Evolutionary conservation across 1,140 invertebrate genomes (phyloP), one percentile per base, ranked within the genome.

Genomic region (Lordiphosa mommai): DNA sequence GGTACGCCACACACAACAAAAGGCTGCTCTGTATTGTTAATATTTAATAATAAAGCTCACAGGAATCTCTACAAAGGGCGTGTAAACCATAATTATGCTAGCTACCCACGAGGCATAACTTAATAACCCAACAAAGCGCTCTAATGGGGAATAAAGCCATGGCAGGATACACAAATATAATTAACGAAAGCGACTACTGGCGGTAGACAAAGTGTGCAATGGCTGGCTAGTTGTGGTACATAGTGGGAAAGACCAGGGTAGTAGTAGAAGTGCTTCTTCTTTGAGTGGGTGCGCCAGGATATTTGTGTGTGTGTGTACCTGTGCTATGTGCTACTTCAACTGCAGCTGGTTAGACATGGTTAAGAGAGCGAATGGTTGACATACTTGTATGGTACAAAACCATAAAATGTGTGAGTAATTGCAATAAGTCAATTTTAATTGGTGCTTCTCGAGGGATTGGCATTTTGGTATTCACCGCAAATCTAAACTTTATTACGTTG

Each of bases 1-100:
- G 14, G 53, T 44, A 59, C 44, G 61, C 41, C 43, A 64, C 23
- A 30, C 41, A 27, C 55, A 41, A 8, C 4, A 6, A 29, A 3
- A 13, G 40, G 27, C 40, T 43, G 40, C 10, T 5, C 20, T 30
- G 16, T 43, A 43, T 14, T 51, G 69, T 64, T 64, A 72, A 65
- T 64, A 66, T 60, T 72, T 68, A 60, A 80, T 57, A 63, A 73
- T 33, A 57, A 38, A 43, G 41, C 51, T 52, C 37, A 50, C 36
- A 58, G 66, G 66, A 46, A 53, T 58, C 56, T 53, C 20, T 13
- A 20, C 30, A 16, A 51, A 2, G 47, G 60, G 46, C n/a, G 38
- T 44, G 32, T 27, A 14, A 50, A 50, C 61, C 32, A 65, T 56
- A 48, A 56, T 56, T 65, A 30, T 41, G 43, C 20, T 10, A 43